A percentile compares a stretch with the other conserved stretches of the same genome.
phyloP scores from a whole-genome alignment of 2,113 vertebrate species.

The Corvus moneduloides region DNA sequence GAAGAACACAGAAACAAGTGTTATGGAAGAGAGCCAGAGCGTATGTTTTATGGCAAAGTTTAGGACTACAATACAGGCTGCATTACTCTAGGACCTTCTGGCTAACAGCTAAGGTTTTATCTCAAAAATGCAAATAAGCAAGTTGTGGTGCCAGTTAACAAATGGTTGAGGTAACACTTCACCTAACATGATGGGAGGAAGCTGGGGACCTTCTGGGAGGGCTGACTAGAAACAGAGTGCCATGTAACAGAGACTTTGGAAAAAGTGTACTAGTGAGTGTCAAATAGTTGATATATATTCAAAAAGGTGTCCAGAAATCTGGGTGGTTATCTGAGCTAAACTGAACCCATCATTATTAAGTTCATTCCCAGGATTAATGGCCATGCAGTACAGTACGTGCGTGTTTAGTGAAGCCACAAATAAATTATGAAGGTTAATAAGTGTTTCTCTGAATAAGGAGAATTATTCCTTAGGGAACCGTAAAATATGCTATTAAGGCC shows the following conservation, averaged over 20 bases:
- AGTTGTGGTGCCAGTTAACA: background rate
- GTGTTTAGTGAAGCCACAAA: slow-evolving; percentile 61
- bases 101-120: background rate
- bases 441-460: slow-evolving; percentile 54
- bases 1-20: background rate
- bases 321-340: slow-evolving; percentile 60
- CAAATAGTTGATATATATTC: slow-evolving; percentile 4
- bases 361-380: slow-evolving; percentile 63
- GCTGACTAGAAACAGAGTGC: background rate
- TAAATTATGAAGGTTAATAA: slow-evolving; percentile 62
- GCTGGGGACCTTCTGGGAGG: background rate
- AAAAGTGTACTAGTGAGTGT: background rate
- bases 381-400: slow-evolving; percentile 19
- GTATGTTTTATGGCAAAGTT: background rate
- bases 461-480: slow-evolving; percentile 55
- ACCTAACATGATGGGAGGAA: background rate
- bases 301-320: slow-evolving; percentile 33
- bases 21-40: background rate
- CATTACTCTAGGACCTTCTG: background rate
- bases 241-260: background rate
- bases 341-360: slow-evolving; percentile 54
- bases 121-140: background rate
- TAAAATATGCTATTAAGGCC: slow-evolving; percentile 53
- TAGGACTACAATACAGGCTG: background rate
- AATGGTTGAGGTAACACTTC: background rate